A percentile compares a stretch with the other conserved stretches of the same genome.
Conservation (phyloP, 2,888 invertebrate species). For the Orthonychiurus folsomi region DNA sequence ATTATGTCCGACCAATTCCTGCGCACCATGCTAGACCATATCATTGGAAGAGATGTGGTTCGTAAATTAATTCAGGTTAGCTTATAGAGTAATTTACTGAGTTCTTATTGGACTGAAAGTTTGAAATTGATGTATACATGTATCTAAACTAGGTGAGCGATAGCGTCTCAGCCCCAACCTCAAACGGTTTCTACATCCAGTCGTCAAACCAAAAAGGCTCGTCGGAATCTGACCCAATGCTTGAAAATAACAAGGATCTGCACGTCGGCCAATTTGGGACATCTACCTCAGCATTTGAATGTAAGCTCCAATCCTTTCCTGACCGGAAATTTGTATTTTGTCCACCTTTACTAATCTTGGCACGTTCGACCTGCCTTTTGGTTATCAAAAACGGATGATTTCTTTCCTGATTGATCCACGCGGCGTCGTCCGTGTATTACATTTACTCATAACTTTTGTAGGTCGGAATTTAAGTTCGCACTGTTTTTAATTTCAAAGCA, state of each 20-base stretch:
- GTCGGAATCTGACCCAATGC: slow-evolving; percentile 10
- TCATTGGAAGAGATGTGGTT: slow-evolving; percentile 73
- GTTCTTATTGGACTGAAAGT: background rate
- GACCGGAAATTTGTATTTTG: no score
- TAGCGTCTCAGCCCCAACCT: background rate
- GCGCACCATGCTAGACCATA: slow-evolving; percentile 76
- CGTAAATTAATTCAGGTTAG: slow-evolving; percentile 74
- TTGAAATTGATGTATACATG: background rate
- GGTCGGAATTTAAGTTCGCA: background rate
- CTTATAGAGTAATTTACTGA: background rate
- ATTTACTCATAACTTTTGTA: no score
- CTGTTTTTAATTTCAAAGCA: slow-evolving; percentile 9
- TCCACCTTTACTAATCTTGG: no score
- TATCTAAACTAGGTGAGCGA: slow-evolving; percentile 8
- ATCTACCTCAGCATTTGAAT: background rate
- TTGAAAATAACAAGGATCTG: slow-evolving; percentile 8
- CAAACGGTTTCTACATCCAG: slow-evolving; percentile 2
- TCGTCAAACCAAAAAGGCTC: background rate
- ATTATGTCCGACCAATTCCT: slow-evolving; percentile 65
- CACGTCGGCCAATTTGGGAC: slow-evolving; percentile 10
- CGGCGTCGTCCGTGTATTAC: no score
- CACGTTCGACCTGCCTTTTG: no score
- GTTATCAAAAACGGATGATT: no score
- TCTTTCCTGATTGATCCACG: background rate
- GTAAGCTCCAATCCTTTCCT: background rate